Conservation (phyloP, 1,140 invertebrate species). For the Pararge aegeria region DNA sequence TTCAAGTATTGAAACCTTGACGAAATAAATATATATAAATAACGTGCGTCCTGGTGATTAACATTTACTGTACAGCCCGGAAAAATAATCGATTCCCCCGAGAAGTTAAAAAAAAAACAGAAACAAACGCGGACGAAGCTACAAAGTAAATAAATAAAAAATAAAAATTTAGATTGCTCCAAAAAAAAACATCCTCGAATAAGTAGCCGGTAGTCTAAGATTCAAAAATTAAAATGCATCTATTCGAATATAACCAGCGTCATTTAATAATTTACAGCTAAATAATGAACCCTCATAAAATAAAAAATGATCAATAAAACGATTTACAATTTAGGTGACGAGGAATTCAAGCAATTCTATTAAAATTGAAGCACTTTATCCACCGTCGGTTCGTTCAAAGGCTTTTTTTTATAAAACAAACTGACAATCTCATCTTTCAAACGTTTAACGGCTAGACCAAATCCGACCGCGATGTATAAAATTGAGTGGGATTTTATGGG, state of each 20-base stretch:
- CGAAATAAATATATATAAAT: too few relatives aligned
- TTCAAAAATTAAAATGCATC: not conserved
- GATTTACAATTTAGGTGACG: not conserved
- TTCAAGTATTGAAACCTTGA: too few relatives aligned
- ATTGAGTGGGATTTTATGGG: constrained; percentile 58
- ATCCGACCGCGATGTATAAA: constrained; percentile 22
- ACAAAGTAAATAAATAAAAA: too few relatives aligned
- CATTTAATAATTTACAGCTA: not conserved
- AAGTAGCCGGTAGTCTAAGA: too few relatives aligned
- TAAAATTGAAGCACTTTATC: constrained; percentile 42
- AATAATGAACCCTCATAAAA: not conserved
- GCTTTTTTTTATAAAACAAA: constrained; percentile 35
- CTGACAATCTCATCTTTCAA: constrained; percentile 56
- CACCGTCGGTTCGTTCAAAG: constrained; percentile 26
- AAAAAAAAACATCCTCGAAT: too few relatives aligned
- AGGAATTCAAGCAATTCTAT: constrained; percentile 12
- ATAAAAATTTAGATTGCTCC: too few relatives aligned
- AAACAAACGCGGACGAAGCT: too few relatives aligned
- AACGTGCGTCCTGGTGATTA: too few relatives aligned
- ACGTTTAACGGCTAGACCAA: constrained; percentile 44
- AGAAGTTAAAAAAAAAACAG: too few relatives aligned
- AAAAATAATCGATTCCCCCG: too few relatives aligned
- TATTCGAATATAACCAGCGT: not conserved
- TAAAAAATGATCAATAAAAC: not conserved
- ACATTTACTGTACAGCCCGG: too few relatives aligned